Percentiles rank a stretch among this genome's conserved stretches.
Conservation (phyloP, 2,888 invertebrate genomes). For the Muscina levida region DNA sequence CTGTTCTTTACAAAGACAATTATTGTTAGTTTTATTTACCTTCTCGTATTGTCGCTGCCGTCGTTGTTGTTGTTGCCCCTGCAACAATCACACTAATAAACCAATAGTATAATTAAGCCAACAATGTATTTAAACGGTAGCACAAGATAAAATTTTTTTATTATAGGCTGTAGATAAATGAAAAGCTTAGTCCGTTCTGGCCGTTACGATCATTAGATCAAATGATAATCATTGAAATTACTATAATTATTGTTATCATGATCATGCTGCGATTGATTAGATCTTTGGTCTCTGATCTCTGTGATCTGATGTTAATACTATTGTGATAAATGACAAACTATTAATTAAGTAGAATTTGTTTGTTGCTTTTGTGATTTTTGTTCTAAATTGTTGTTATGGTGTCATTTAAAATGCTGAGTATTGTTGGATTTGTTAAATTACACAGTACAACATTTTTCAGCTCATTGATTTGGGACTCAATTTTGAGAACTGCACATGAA, state of each 20-base stretch:
- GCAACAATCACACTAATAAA: not conserved
- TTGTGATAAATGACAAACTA: constrained; percentile 4
- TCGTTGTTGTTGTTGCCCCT: constrained; percentile 16
- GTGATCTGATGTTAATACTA: constrained; percentile 27
- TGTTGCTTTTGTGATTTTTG: not conserved
- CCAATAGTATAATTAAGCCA: not conserved
- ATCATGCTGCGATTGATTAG: constrained; percentile 7
- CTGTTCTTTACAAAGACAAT: not conserved
- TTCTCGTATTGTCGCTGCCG: too few relatives aligned
- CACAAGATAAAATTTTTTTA: not conserved
- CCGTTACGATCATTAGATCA: not conserved
- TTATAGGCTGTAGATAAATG: not conserved
- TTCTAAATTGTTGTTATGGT: not conserved
- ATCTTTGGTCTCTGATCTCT: too few relatives aligned
- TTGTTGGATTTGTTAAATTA: too few relatives aligned
- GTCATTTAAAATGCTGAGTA: too few relatives aligned
- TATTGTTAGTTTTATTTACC: constrained; percentile 25
- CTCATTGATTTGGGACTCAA: too few relatives aligned
- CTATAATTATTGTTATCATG: not conserved
- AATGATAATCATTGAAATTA: not conserved
- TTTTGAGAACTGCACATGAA: too few relatives aligned
- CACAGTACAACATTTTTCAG: too few relatives aligned
- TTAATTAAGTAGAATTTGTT: not conserved
- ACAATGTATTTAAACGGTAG: constrained; percentile 33
- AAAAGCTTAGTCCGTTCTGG: not conserved